These are phyloP conservation scores for Cremastinae sp. DNA, from an alignment of 2,888 invertebrate species.

Conservation along the genomic window DNA sequence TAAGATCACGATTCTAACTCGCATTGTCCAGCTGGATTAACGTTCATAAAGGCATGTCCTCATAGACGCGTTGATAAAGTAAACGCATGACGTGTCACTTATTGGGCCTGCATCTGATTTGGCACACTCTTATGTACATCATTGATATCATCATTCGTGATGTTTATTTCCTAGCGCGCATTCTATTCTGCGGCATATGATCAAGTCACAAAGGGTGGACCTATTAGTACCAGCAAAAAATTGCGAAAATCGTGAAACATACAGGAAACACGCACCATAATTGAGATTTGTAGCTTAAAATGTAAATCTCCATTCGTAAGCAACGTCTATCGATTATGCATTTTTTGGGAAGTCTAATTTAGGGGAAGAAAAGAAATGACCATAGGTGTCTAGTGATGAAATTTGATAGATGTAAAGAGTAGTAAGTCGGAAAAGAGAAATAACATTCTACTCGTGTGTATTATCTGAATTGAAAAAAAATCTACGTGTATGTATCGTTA, in stretches of 20 bases:
- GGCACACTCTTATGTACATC: no score
- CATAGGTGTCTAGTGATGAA: neutral
- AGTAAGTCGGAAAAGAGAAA: neutral
- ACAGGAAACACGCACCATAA: slow-evolving; percentile 40
- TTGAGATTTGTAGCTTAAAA: slow-evolving; percentile 11
- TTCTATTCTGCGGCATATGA: no score
- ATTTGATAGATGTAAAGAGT: slow-evolving; percentile 3
- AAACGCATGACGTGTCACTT: no score
- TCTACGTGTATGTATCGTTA: slow-evolving; percentile 31
- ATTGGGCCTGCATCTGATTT: no score
- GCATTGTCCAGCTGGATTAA: no score
- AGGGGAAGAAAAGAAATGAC: neutral
- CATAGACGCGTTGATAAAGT: no score
- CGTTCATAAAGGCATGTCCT: no score
- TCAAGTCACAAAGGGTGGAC: no score
- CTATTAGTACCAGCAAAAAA: no score
- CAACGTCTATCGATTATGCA: neutral
- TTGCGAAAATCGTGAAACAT: slow-evolving; percentile 38
- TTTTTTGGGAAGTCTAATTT: neutral
- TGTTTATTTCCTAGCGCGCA: no score
- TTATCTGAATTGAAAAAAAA: neutral
- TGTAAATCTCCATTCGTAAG: slow-evolving; percentile 6
- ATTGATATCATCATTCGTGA: no score
- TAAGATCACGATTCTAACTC: no score
- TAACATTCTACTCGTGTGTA: neutral